Conservation (phyloP, 64 coral and sea anemone genomes). For the Montipora capricornis region DNA sequence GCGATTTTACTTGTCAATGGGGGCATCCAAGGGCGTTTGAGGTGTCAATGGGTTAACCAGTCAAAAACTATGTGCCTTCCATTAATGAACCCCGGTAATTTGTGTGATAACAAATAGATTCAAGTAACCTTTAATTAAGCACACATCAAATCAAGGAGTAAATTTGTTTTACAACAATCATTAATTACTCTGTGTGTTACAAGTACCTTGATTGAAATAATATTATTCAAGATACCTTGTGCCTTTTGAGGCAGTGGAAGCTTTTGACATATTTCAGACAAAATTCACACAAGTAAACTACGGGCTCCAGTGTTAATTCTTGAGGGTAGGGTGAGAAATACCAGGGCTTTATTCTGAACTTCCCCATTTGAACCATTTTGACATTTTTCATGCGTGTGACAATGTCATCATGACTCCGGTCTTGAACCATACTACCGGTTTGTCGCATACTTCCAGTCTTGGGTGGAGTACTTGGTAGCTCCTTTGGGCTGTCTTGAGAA, state of each 20-base stretch:
- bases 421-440: constrained; percentile 97
- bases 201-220: not conserved
- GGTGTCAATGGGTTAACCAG: too few species aligned
- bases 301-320: constrained; percentile 85
- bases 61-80: too few species aligned
- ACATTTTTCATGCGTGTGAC: constrained; percentile 98
- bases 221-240: constrained; percentile 70
- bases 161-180: too few species aligned
- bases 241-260: constrained; percentile 95
- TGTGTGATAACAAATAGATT: too few species aligned
- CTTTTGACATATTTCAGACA: constrained; percentile 98
- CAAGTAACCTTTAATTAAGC: too few species aligned
- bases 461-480: constrained; percentile 70
- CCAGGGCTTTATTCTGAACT: constrained; percentile 94
- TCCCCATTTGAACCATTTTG: constrained; percentile 94
- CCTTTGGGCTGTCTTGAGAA: constrained; percentile 93
- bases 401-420: constrained; percentile 98
- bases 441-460: constrained; percentile 82
- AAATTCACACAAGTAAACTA: constrained; percentile 98
- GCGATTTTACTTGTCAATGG: too few species aligned
- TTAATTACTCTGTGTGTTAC: too few species aligned
- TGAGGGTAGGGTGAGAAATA: constrained; percentile 99
- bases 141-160: too few species aligned
- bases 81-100: too few species aligned
- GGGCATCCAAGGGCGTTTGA: too few species aligned